Evolutionary conservation across 2,113 vertebrate genomes (phyloP).

Genomic region (Lichenostomus cassidix): DNA sequence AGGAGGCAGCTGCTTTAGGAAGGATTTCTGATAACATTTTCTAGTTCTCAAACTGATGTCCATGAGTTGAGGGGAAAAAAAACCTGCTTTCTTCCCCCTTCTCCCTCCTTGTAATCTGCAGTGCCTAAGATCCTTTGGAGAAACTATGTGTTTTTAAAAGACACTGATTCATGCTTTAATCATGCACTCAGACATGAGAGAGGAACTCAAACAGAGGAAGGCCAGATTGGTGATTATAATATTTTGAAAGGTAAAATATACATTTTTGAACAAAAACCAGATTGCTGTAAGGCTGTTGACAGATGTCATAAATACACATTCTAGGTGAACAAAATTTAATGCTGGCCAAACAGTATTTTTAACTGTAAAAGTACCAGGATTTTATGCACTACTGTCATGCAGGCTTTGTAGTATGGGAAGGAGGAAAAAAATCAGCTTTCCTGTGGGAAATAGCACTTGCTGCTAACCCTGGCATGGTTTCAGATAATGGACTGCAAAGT

Average conservation of each 20-base stretch:
- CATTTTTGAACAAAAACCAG: not conserved
- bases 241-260: not conserved
- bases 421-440: not conserved
- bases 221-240: not conserved
- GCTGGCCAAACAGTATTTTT: not conserved
- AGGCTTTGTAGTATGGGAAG: not conserved
- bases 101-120: not conserved
- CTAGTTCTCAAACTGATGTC: not conserved
- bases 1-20: not conserved
- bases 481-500: slow-evolving; percentile 9
- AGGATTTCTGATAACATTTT: not conserved
- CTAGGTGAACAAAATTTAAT: not conserved
- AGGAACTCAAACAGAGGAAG: not conserved
- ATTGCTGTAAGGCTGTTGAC: not conserved
- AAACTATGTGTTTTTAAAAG: not conserved
- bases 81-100: not conserved
- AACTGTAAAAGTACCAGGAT: not conserved
- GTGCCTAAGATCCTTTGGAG: not conserved
- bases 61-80: not conserved
- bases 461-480: slow-evolving; percentile 3
- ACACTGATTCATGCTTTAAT: not conserved
- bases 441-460: slow-evolving; percentile 21
- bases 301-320: not conserved
- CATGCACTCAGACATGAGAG: not conserved
- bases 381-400: not conserved